Evolutionary conservation across 2,113 vertebrate genomes (phyloP).

Genomic region (Amazona vittata): DNA sequence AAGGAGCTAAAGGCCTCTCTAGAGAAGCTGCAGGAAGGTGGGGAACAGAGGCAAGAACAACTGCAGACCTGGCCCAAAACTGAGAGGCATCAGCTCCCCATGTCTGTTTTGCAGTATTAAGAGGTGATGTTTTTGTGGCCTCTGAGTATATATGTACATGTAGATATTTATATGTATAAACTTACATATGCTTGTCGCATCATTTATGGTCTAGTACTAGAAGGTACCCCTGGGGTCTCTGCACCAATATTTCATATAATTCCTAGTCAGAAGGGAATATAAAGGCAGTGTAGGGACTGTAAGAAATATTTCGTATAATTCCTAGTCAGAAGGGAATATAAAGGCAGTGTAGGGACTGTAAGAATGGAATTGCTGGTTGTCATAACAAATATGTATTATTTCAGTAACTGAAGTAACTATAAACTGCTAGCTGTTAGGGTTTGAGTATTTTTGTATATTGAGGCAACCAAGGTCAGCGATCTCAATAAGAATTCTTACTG

Average conservation of each 20-base stretch:
- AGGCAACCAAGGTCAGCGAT: not conserved
- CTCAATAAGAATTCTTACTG: not conserved
- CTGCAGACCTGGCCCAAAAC: not conserved
- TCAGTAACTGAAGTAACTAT: not conserved
- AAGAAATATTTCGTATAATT: not conserved
- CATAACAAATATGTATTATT: not conserved
- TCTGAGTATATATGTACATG: not conserved
- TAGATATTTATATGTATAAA: not conserved
- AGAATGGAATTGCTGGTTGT: not conserved
- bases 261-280: not conserved
- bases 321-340: not conserved
- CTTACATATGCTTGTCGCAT: not conserved
- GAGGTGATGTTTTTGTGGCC: not conserved
- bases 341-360: not conserved
- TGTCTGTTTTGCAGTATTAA: not conserved
- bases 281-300: not conserved
- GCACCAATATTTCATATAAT: not conserved
- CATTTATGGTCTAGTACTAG: not conserved
- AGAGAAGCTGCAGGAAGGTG: not conserved
- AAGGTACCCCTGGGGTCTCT: not conserved
- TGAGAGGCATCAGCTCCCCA: not conserved
- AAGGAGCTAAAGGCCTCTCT: not conserved
- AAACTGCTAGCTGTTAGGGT: not conserved
- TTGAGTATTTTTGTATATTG: not conserved
- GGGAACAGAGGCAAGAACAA: not conserved